Conservation (phyloP, 2,888 invertebrate genomes). For the Actias luna region DNA sequence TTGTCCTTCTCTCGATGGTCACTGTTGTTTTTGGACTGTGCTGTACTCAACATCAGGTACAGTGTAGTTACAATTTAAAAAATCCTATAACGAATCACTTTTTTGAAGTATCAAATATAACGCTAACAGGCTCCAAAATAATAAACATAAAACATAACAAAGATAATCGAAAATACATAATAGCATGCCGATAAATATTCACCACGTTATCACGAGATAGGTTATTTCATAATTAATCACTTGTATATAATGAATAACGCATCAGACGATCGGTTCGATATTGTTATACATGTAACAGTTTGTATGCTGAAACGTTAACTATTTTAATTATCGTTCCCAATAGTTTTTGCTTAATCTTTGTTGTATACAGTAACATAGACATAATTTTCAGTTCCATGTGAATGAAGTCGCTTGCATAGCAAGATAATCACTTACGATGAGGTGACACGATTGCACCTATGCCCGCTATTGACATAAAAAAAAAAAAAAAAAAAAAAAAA, state of each 20-base stretch:
- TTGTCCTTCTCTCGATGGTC: too few relatives aligned
- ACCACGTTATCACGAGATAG: neutral
- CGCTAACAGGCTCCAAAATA: neutral
- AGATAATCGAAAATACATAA: neutral
- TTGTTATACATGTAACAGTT: neutral
- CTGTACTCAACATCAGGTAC: too few relatives aligned
- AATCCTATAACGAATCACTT: too few relatives aligned
- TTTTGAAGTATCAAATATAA: too few relatives aligned
- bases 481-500: too few relatives aligned
- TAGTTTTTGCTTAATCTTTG: neutral
- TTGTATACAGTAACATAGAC: neutral
- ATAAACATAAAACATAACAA: neutral
- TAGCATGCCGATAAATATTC: neutral
- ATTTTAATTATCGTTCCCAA: neutral
- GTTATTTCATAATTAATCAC: slow-evolving; percentile 3
- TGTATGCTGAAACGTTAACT: neutral
- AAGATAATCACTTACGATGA: too few relatives aligned
- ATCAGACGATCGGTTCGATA: neutral
- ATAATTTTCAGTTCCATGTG: too few relatives aligned
- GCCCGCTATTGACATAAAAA: too few relatives aligned
- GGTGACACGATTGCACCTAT: too few relatives aligned
- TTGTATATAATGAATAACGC: neutral
- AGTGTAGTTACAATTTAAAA: too few relatives aligned
- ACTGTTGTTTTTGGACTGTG: too few relatives aligned
- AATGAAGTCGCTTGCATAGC: too few relatives aligned